Percentiles rank a stretch among this genome's conserved stretches.
Conservation (phyloP, 2,797 vertebrate species). For the Lutjanus argentimaculatus region DNA sequence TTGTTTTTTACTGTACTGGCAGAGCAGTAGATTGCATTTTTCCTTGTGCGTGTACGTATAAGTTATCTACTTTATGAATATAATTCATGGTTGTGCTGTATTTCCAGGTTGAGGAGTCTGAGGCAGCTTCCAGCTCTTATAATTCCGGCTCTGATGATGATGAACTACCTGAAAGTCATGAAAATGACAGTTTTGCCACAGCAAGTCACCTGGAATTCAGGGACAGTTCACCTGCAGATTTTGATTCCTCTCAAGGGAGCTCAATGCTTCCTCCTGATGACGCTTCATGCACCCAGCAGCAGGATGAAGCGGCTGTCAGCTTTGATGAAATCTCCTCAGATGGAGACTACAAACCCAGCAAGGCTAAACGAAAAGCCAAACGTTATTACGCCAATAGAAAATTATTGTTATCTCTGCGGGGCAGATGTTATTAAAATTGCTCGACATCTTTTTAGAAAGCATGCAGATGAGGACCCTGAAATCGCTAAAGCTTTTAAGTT, state of each 20-base stretch:
- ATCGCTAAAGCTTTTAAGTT: slow-evolving; percentile 50
- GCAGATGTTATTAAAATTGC: slow-evolving; percentile 42
- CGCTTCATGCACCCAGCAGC: neutral
- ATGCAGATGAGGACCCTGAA: slow-evolving; percentile 42
- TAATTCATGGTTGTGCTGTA: neutral
- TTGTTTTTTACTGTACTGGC: neutral
- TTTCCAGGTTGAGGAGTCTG: slow-evolving; percentile 24
- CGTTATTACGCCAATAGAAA: neutral
- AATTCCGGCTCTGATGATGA: slow-evolving; percentile 17
- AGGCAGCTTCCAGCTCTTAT: slow-evolving; percentile 4
- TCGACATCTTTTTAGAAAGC: slow-evolving; percentile 50
- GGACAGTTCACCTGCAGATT: neutral
- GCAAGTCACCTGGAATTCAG: slow-evolving; percentile 5
- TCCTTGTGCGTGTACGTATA: neutral
- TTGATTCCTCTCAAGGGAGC: slow-evolving; percentile 1
- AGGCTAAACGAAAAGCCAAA: rapidly evolving
- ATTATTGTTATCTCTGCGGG: slow-evolving; percentile 70
- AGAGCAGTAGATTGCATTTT: neutral
- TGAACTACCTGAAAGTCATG: neutral
- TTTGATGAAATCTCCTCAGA: neutral
- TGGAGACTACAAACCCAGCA: rapidly evolving
- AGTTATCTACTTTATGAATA: neutral
- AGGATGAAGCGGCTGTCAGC: neutral
- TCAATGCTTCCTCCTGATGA: rapidly evolving
- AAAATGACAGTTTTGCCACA: neutral